Percentiles rank a stretch among this genome's conserved stretches.
These are phyloP conservation scores for Andrena bicolor DNA, from an alignment of 2,888 invertebrate genomes.

Conservation along the genomic window DNA sequence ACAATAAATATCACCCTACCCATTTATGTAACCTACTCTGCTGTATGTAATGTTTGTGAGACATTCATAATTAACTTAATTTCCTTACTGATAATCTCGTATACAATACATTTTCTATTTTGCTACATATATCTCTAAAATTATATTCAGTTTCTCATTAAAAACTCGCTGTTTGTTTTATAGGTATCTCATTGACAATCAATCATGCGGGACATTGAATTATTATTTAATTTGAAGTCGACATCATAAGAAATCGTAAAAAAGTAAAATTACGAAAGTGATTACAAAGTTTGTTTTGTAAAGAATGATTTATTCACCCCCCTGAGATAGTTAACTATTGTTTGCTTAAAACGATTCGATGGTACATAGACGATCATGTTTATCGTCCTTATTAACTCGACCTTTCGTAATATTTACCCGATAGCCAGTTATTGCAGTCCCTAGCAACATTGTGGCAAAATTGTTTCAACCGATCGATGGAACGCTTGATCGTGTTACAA, in stretches of 20 bases:
- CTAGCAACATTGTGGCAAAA: conserved; percentile 30
- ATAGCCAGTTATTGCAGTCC: conserved; percentile 11
- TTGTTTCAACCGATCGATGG: conserved; percentile 39
- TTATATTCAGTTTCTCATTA: too few species aligned
- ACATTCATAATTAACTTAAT: neutral
- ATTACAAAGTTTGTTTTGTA: neutral
- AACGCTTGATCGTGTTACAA: conserved; percentile 21
- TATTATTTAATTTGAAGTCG: neutral
- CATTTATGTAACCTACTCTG: neutral
- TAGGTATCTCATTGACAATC: too few species aligned
- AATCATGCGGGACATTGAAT: too few species aligned
- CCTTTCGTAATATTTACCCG: conserved; percentile 22
- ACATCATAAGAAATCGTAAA: neutral
- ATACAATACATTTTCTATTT: neutral
- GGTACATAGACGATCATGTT: conserved; percentile 6
- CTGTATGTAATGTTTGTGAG: neutral
- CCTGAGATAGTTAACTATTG: conserved; percentile 13
- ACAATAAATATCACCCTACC: neutral
- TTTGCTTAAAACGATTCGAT: conserved; percentile 25
- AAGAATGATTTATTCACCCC: conserved; percentile 1
- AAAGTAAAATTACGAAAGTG: neutral
- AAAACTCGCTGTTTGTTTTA: too few species aligned
- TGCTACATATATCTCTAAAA: neutral
- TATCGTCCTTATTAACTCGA: conserved; percentile 6
- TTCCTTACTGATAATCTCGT: neutral